These are phyloP conservation scores for Trypoxylon attenuatum DNA, from an alignment of 2,888 invertebrate species.

Conservation along the genomic window DNA sequence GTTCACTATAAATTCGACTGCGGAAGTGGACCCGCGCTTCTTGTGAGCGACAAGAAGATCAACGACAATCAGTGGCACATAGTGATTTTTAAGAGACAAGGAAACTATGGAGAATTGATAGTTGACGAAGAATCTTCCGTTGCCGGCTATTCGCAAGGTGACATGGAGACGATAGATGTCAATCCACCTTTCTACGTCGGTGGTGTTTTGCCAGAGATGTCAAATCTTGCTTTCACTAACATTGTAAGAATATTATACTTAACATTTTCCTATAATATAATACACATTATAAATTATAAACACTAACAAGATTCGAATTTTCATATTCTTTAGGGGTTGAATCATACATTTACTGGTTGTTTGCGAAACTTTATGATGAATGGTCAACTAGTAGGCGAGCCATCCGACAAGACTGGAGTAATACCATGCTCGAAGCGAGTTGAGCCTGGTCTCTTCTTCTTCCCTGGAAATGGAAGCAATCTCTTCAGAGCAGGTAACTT, in stretches of 20 bases:
- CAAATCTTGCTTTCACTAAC: conserved; percentile 69
- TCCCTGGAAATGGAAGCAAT: conserved; percentile 81
- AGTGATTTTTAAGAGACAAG: conserved; percentile 81
- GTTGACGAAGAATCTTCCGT: conserved; percentile 80
- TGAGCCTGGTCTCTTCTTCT: conserved; percentile 90
- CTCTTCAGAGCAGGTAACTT: conserved; percentile 80
- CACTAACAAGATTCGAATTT: too few species aligned
- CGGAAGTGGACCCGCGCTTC: conserved; percentile 79
- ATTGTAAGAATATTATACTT: conserved; percentile 56
- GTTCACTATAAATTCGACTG: conserved; percentile 84
- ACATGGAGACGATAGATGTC: conserved; percentile 78
- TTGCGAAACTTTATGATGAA: conserved; percentile 85
- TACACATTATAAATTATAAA: too few species aligned
- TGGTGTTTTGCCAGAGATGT: conserved; percentile 79
- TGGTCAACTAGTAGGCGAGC: conserved; percentile 79
- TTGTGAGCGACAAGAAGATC: conserved; percentile 78
- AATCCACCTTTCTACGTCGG: conserved; percentile 87
- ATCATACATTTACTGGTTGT: conserved; percentile 88
- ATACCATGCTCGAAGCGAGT: conserved; percentile 87
- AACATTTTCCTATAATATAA: conserved; percentile 3
- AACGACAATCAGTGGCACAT: conserved; percentile 89
- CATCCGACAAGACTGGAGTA: conserved; percentile 79
- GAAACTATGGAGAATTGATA: conserved; percentile 80
- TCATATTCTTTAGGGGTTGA: conserved; percentile 78
- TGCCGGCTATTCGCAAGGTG: conserved; percentile 76